phyloP scores from a whole-genome alignment of 2,888 invertebrate species.

The Imbricaverruca yamaguchii region DNA sequence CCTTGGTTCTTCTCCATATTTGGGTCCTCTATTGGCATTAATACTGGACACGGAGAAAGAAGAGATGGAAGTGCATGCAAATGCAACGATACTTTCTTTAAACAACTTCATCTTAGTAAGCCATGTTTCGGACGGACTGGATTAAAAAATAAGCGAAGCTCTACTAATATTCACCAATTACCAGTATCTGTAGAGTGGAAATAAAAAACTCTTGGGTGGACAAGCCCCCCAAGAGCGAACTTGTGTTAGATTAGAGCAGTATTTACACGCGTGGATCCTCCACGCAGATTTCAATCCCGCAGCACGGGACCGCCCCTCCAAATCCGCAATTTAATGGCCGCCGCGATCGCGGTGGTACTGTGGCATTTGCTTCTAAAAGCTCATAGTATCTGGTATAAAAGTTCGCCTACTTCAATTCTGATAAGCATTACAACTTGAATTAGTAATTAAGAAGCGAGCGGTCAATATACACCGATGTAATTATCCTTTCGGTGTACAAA shows the following conservation, averaged over 20 bases:
- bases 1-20: neutral
- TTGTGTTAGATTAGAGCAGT: neutral
- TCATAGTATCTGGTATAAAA: too few species aligned
- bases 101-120: neutral
- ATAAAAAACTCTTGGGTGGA: conserved; percentile 5
- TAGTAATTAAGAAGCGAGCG: too few species aligned
- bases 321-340: neutral
- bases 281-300: neutral
- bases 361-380: too few species aligned
- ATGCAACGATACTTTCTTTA: neutral
- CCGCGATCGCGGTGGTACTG: neutral
- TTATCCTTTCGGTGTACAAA: too few species aligned
- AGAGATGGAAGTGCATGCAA: neutral
- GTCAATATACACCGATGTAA: too few species aligned
- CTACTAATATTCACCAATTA: neutral
- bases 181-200: neutral
- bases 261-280: neutral
- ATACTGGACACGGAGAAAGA: neutral
- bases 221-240: neutral
- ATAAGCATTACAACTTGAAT: too few species aligned
- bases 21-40: neutral
- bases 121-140: neutral
- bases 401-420: too few species aligned
- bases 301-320: too few species aligned
- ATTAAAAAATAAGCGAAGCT: conserved; percentile 1